A percentile compares a stretch with the other conserved stretches of the same genome.
Evolutionary conservation across 2,888 invertebrate genomes (phyloP).

Genomic region (Phanerotoma sp.): DNA sequence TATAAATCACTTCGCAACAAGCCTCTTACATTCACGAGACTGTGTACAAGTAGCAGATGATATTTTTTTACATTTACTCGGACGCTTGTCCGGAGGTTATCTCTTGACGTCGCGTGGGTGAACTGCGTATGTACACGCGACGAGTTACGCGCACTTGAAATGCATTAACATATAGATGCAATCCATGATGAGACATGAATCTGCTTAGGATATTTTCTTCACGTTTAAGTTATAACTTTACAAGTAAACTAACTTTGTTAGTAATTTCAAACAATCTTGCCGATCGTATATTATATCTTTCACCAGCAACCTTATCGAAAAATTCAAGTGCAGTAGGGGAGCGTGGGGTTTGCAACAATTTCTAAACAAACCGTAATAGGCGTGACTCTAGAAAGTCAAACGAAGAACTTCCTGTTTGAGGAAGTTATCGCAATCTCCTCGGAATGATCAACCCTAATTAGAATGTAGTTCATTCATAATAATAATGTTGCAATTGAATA

Average conservation of each 20-base stretch:
- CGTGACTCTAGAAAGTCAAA: too few relatives aligned
- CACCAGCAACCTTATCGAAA: too few relatives aligned
- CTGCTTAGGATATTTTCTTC: conserved; percentile 3
- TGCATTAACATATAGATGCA: conserved; percentile 53
- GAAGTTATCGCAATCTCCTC: too few relatives aligned
- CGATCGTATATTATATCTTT: too few relatives aligned
- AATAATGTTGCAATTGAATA: too few relatives aligned
- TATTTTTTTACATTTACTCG: conserved; percentile 23
- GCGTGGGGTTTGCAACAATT: too few relatives aligned
- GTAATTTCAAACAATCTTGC: too few relatives aligned
- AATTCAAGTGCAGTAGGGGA: too few relatives aligned
- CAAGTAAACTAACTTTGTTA: not conserved
- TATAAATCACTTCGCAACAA: conserved; percentile 19
- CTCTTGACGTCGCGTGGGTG: conserved; percentile 27
- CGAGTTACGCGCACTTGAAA: conserved; percentile 41
- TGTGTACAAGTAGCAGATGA: conserved; percentile 11
- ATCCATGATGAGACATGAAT: conserved; percentile 45
- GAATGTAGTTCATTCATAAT: too few relatives aligned
- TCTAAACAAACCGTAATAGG: too few relatives aligned
- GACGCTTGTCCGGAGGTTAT: conserved; percentile 16
- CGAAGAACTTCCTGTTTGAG: too few relatives aligned
- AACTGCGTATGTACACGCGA: conserved; percentile 27
- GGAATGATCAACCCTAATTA: too few relatives aligned
- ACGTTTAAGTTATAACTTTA: not conserved
- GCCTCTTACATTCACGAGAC: conserved; percentile 14